A percentile compares a stretch with the other conserved stretches of the same genome.
Evolutionary conservation across 2,888 invertebrate genomes (phyloP).

Genomic region (Sesamia inferens): DNA sequence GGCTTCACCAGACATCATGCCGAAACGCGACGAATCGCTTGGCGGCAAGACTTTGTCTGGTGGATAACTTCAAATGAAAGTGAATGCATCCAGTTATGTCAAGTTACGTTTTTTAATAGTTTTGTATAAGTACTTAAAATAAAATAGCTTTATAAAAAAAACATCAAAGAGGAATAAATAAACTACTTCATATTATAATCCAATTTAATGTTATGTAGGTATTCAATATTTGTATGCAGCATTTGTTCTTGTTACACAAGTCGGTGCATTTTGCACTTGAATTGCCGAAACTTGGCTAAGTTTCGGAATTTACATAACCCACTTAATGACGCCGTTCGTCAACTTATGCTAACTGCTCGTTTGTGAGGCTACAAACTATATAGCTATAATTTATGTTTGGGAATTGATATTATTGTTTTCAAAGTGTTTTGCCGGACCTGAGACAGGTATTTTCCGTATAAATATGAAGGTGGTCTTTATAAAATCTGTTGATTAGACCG

Average conservation of each 20-base stretch:
- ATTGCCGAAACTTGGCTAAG: conserved; percentile 51
- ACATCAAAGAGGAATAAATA: background rate
- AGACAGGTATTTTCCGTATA: background rate
- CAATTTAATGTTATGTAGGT: conserved; percentile 34
- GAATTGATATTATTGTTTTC: background rate
- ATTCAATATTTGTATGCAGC: conserved; percentile 52
- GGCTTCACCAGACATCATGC: no score
- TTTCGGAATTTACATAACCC: conserved; percentile 76
- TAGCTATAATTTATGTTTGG: background rate
- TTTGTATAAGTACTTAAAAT: background rate
- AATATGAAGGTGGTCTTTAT: background rate
- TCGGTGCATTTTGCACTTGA: conserved; percentile 49
- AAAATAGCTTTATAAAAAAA: background rate
- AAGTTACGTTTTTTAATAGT: no score
- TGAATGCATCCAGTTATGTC: no score
- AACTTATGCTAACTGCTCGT: conserved; percentile 45
- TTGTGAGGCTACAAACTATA: conserved; percentile 12
- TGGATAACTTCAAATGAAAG: no score
- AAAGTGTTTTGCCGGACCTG: background rate
- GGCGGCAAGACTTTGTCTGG: no score
- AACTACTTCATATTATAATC: background rate
- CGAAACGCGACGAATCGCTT: no score
- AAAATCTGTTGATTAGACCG: no score
- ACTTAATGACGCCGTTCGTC: conserved; percentile 67
- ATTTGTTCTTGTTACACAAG: conserved; percentile 46